A percentile compares a stretch with the other conserved stretches of the same genome.
phyloP scores from a whole-genome alignment of 2,797 vertebrate species.

The Cygnus olor region DNA sequence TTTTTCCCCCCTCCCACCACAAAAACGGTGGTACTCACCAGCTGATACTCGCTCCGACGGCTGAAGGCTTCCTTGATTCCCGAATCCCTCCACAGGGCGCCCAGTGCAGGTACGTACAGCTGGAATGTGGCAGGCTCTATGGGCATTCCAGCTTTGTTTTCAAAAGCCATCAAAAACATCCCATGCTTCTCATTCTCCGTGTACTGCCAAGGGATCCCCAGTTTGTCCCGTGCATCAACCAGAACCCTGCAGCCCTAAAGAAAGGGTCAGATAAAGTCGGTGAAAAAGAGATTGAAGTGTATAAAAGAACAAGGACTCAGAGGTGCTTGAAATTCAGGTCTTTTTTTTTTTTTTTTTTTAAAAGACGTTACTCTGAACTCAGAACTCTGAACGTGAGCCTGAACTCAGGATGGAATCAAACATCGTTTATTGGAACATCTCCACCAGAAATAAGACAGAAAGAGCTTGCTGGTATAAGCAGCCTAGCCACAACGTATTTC shows the following conservation, averaged over 20 bases:
- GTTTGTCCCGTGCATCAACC: constrained; percentile 95
- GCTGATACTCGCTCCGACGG: constrained; percentile 92
- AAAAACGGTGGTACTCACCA: constrained; percentile 84
- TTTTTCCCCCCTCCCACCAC: neutral
- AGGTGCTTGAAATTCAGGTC: neutral
- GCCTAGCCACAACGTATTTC: neutral
- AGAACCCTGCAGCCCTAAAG: constrained; percentile 91
- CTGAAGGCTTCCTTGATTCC: constrained; percentile 91
- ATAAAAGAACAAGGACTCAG: neutral
- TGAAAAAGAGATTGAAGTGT: neutral
- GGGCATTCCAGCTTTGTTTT: constrained; percentile 88
- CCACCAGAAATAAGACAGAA: neutral
- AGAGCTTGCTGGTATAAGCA: constrained; percentile 3
- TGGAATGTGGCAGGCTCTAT: constrained; percentile 95
- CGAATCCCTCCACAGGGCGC: constrained; percentile 87
- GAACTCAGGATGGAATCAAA: neutral
- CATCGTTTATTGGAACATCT: neutral
- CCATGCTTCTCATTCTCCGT: constrained; percentile 95
- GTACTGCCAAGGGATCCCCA: constrained; percentile 93
- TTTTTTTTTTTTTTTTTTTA: neutral
- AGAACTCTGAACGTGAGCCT: too few relatives aligned
- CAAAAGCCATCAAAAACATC: constrained; percentile 97
- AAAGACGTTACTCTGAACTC: neutral
- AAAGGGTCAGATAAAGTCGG: constrained; percentile 5
- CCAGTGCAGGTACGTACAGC: constrained; percentile 90